phyloP scores from a whole-genome alignment of 1,140 invertebrate species.

The Homarus americanus region DNA sequence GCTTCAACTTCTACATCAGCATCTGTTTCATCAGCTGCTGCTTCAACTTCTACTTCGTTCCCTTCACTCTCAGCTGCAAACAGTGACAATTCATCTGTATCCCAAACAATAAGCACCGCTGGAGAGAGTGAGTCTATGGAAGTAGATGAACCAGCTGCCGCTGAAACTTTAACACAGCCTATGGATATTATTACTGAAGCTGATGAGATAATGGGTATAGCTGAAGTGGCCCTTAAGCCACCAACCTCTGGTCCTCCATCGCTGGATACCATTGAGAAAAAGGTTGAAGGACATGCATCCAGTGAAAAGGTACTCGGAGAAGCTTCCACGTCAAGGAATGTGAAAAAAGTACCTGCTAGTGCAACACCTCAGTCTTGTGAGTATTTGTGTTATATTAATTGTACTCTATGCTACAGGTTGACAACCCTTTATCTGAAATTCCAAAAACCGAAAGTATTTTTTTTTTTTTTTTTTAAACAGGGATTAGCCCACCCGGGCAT shows the following conservation, averaged over 20 bases:
- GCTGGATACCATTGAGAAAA: background rate
- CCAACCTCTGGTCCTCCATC: conserved; percentile 5
- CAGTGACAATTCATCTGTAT: background rate
- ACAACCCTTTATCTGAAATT: too few relatives aligned
- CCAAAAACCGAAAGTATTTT: too few relatives aligned
- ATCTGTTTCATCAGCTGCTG: background rate
- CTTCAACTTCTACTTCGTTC: background rate
- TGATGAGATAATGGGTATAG: conserved; percentile 36
- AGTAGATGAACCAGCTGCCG: conserved; percentile 10
- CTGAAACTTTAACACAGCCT: background rate
- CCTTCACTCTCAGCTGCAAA: background rate
- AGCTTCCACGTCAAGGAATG: background rate
- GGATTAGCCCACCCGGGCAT: too few relatives aligned
- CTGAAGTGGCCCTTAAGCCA: conserved; percentile 38
- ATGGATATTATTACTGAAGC: conserved; percentile 33
- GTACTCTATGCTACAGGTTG: too few relatives aligned
- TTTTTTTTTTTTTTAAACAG: too few relatives aligned
- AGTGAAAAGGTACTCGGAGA: background rate
- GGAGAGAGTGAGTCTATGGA: conserved; percentile 20
- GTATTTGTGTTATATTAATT: too few relatives aligned
- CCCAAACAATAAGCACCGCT: background rate
- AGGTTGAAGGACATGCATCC: background rate
- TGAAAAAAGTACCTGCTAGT: background rate
- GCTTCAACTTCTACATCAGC: background rate
- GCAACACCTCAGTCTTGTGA: conserved; percentile 29